Conservation (phyloP, 2,888 invertebrate species). For the Thumatha senex region DNA sequence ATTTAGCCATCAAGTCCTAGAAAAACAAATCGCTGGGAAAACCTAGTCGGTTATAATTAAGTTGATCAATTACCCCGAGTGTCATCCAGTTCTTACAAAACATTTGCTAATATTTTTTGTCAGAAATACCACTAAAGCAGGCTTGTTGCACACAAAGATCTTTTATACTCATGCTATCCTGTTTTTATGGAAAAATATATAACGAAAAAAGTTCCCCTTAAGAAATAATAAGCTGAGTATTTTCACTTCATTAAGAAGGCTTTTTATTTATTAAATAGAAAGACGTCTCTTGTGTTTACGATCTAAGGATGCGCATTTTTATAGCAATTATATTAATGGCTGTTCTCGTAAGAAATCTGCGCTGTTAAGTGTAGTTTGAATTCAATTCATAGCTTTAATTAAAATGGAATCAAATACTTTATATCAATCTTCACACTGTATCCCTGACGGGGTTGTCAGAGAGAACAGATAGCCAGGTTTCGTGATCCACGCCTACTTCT, state of each 20-base stretch:
- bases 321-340: slow-evolving; percentile 27
- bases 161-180: slow-evolving; percentile 10
- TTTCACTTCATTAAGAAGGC: slow-evolving; percentile 27
- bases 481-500: too few relatives aligned
- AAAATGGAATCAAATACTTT: too few relatives aligned
- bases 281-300: slow-evolving; percentile 17
- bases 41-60: too few relatives aligned
- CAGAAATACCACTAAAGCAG: slow-evolving; percentile 22
- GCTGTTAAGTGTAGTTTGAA: too few relatives aligned
- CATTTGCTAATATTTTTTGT: slow-evolving; percentile 36
- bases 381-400: too few relatives aligned
- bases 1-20: too few relatives aligned
- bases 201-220: slow-evolving; percentile 23
- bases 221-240: slow-evolving; percentile 25
- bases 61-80: too few relatives aligned
- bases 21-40: too few relatives aligned
- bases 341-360: slow-evolving; percentile 23
- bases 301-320: slow-evolving; percentile 19
- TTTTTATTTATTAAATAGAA: slow-evolving; percentile 25
- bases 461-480: too few relatives aligned
- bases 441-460: too few relatives aligned
- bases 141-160: slow-evolving; percentile 26
- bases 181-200: slow-evolving; percentile 16
- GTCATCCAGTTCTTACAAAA: slow-evolving; percentile 33
- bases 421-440: too few relatives aligned